These are phyloP conservation scores for Phyllotis vaccarum DNA, from an alignment of 2,797 vertebrate genomes.

Conservation along the genomic window DNA sequence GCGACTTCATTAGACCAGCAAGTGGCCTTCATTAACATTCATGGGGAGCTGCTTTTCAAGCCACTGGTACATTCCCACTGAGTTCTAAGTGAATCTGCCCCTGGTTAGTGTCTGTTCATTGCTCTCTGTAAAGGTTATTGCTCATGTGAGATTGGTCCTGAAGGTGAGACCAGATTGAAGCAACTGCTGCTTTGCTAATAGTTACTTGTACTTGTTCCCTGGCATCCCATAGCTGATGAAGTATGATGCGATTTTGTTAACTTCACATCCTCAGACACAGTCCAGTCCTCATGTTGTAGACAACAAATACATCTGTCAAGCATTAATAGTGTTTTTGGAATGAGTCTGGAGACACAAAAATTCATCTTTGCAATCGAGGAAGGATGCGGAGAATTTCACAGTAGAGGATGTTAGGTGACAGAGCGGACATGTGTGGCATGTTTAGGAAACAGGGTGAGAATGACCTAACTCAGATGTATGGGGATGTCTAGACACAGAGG, in stretches of 20 bases:
- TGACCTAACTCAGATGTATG: background rate
- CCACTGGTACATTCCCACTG: background rate
- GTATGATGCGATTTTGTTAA: background rate
- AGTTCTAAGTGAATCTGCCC: background rate
- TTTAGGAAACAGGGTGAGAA: background rate
- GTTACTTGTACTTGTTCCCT: background rate
- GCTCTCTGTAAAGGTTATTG: background rate
- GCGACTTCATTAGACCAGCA: background rate
- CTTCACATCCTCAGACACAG: background rate
- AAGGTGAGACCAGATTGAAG: background rate
- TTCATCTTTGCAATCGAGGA: background rate
- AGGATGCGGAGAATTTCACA: background rate
- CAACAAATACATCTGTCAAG: background rate
- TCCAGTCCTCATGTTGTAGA: background rate
- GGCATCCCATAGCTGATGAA: background rate
- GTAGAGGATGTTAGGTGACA: background rate
- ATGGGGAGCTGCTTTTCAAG: conserved; percentile 15
- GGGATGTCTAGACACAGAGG: background rate
- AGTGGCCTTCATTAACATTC: background rate
- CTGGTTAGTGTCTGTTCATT: background rate
- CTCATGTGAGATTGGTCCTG: background rate
- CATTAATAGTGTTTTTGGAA: background rate
- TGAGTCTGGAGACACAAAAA: background rate
- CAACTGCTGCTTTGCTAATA: background rate
- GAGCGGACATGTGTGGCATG: background rate